Base-by-base conservation (phyloP, 2,113 vertebrate species). In the Paratilapia polleni region DNA sequence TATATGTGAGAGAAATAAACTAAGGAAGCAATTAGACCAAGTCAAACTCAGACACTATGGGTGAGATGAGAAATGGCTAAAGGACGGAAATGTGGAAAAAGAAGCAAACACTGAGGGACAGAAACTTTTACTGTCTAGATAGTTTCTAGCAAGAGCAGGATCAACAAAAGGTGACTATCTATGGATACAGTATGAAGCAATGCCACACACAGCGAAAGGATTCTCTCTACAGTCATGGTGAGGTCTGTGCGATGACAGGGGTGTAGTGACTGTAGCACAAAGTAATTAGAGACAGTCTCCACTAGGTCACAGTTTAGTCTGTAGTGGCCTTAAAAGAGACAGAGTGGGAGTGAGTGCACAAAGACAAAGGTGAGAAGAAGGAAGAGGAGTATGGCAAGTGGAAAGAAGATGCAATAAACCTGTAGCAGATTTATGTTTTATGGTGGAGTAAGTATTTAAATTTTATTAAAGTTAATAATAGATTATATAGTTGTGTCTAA, bases 281-380 rank as follows among this genome's bases (percentile, higher is more conserved):
- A 89, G 87, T 94, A 94, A 95, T 95, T 93, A 94, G 86, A 95
- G 92, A 56, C 88, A 87, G 87, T 90, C 92, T 92, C 89, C 90
- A 84, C 89, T 31, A 68, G 92, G 87, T 94, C 90, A 94, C 88
- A 94, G 94, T 95, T 95, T 95, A 95, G 94, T 95, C 94, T 95
- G n/a, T 92, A 90, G 81, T 77, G 78, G 91, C 85, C 90, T 83
- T 88, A 81, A 54, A 85, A 91, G 90, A 95, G 91, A 94, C 93
- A 92, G 92, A 92, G 94, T 95, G 94, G 93, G 93, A 91, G 93
- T 91, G 85, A 91, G 78, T 58, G 88, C 86, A 86, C 75, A 80
- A 77, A 84, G 87, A 92, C 38, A 63, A 87, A 88, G 90, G 86
- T 89, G 82, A 92, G 82, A 87, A 57, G 80, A 81, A 78, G 66